Evolutionary conservation across 2,797 vertebrate genomes (phyloP).

Genomic region (Peromyscus nudipes): DNA sequence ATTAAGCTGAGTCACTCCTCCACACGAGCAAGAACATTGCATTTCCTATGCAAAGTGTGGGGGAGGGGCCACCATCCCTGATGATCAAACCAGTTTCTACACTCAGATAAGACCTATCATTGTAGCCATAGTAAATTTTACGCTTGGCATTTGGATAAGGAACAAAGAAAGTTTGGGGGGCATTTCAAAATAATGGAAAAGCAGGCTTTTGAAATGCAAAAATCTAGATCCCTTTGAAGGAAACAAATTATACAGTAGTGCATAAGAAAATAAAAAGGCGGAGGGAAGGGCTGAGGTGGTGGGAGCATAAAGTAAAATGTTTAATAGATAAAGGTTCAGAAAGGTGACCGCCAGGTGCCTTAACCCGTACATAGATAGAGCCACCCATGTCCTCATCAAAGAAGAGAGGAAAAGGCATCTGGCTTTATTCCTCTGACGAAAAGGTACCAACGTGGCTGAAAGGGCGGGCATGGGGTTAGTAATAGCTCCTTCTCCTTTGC

Average conservation of each 20-base stretch:
- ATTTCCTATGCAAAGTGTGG: neutral
- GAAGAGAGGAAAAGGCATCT: conserved; percentile 20
- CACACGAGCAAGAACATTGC: conserved; percentile 1
- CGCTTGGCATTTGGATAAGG: conserved; percentile 56
- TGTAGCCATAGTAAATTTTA: conserved; percentile 50
- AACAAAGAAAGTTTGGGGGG: conserved; percentile 72
- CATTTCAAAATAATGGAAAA: conserved; percentile 70
- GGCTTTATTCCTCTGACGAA: conserved; percentile 71
- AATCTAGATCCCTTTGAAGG: conserved; percentile 63
- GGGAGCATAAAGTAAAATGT: conserved; percentile 39
- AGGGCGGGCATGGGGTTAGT: conserved; percentile 2
- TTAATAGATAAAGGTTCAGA: conserved; percentile 67
- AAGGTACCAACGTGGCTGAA: neutral
- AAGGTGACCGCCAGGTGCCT: conserved; percentile 54
- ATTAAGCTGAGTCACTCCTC: conserved; percentile 39
- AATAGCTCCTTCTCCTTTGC: conserved; percentile 32
- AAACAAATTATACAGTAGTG: conserved; percentile 65
- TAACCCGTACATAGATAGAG: conserved; percentile 29
- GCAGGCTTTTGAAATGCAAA: conserved; percentile 80
- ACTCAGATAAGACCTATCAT: conserved; percentile 7
- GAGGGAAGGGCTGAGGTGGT: neutral
- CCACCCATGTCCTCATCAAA: conserved; percentile 34
- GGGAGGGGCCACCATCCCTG: neutral
- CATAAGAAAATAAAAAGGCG: neutral
- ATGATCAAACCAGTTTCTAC: conserved; percentile 48